Conservation (phyloP, 2,888 invertebrate species). For the Entomobrya proxima region DNA sequence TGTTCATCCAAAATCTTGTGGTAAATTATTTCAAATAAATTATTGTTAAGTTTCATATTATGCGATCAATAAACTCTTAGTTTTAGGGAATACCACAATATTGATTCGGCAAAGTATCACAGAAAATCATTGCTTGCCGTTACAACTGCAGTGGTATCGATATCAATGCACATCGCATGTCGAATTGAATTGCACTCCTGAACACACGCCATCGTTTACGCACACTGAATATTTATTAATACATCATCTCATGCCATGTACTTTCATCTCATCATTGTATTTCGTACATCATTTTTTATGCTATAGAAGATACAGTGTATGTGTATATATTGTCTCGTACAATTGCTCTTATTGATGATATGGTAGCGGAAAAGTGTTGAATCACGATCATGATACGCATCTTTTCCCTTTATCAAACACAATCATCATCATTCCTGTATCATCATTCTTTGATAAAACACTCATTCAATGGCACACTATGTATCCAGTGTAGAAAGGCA, state of each 20-base stretch:
- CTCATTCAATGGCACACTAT: slow-evolving; percentile 36
- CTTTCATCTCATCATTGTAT: slow-evolving; percentile 29
- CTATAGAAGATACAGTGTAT: background rate
- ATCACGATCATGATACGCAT: slow-evolving; percentile 65
- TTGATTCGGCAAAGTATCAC: background rate
- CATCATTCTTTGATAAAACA: slow-evolving; percentile 34
- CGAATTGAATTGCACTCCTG: slow-evolving; percentile 7
- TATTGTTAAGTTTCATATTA: background rate
- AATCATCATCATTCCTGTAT: slow-evolving; percentile 36
- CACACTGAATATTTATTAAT: slow-evolving; percentile 57
- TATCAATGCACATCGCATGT: slow-evolving; percentile 20
- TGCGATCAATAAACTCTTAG: background rate
- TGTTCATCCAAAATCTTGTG: too few species aligned
- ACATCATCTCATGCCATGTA: background rate
- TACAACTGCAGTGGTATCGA: background rate
- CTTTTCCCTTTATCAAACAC: slow-evolving; percentile 62
- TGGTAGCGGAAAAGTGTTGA: slow-evolving; percentile 50
- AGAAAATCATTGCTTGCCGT: background rate
- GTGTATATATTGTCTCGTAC: background rate
- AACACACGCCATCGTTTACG: slow-evolving; percentile 58
- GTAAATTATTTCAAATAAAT: too few species aligned
- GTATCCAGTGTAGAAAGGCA: background rate
- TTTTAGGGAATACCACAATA: background rate
- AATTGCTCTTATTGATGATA: slow-evolving; percentile 43
- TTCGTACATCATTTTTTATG: slow-evolving; percentile 2